Percentiles rank a stretch among this genome's conserved stretches.
Evolutionary conservation across 2,797 vertebrate species (phyloP).

Genomic region (Neosilurus hyrtlii): DNA sequence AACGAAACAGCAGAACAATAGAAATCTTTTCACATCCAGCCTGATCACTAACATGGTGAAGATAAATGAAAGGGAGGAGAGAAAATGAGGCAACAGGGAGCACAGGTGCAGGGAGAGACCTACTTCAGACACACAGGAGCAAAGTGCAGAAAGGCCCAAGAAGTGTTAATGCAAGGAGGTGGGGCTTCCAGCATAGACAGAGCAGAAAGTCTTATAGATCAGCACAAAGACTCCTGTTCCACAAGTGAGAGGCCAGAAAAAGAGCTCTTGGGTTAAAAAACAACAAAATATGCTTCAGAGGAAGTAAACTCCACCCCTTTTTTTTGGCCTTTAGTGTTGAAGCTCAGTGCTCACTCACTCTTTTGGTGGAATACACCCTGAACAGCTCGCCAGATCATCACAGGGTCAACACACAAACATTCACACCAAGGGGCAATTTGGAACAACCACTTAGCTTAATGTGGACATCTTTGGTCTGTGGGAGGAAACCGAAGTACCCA

Average conservation of each 20-base stretch:
- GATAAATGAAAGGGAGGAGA: conserved; percentile 17
- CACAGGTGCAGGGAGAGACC: conserved; percentile 24
- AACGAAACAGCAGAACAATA: background rate
- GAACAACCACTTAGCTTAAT: too few relatives aligned
- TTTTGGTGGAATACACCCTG: too few relatives aligned
- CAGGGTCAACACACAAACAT: too few relatives aligned
- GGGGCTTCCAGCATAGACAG: conserved; percentile 28
- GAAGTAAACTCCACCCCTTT: background rate
- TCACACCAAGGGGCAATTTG: too few relatives aligned
- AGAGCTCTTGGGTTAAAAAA: conserved; percentile 41
- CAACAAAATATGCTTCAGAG: background rate
- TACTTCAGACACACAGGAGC: conserved; percentile 42
- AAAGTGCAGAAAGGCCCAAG: conserved; percentile 43
- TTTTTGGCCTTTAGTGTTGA: background rate
- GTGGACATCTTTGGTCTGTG: too few relatives aligned
- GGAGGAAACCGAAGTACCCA: too few relatives aligned
- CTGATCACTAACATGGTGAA: background rate
- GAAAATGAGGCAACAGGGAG: conserved; percentile 18
- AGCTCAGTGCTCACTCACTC: too few relatives aligned
- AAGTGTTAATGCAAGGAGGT: conserved; percentile 40
- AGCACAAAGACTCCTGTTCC: conserved; percentile 65
- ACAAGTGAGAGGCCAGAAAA: conserved; percentile 58
- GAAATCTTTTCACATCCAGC: background rate
- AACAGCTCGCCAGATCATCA: too few relatives aligned
- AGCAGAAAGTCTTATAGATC: conserved; percentile 62